Percentiles rank a stretch among this genome's conserved stretches.
phyloP scores from a whole-genome alignment of 2,797 vertebrate species.

The Peromyscus attwateri region DNA sequence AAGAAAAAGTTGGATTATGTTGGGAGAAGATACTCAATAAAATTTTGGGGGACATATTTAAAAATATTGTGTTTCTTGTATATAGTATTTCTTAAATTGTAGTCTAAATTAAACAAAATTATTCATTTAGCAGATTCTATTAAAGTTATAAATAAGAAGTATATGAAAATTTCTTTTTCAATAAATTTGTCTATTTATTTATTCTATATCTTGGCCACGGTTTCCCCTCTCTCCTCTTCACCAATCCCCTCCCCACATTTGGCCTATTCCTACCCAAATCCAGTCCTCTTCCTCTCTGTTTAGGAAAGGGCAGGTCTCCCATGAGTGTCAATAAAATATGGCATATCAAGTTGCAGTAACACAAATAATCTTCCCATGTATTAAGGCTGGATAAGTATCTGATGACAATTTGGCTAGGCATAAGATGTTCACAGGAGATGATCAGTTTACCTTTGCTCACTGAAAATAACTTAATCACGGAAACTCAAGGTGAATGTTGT shows the following conservation, averaged over 20 bases:
- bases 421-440: no score
- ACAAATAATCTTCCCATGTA: rapidly evolving
- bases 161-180: neutral
- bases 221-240: neutral
- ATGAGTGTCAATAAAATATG: neutral
- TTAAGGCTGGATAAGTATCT: neutral
- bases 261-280: neutral
- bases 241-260: neutral
- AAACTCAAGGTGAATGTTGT: neutral
- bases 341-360: neutral
- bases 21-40: neutral
- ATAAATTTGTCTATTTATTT: neutral
- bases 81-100: neutral
- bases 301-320: neutral
- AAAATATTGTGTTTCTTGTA: neutral
- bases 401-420: no score
- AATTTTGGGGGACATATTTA: neutral
- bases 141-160: neutral
- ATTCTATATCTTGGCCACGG: neutral
- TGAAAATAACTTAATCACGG: neutral
- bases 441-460: neutral
- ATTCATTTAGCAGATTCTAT: neutral
- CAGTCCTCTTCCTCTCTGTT: neutral
- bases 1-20: neutral
- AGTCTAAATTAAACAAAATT: neutral